Percentiles rank a stretch among this genome's conserved stretches.
These are phyloP conservation scores for Helicorthomorpha holstii DNA, from an alignment of 1,140 invertebrate genomes.

Conservation along the genomic window DNA sequence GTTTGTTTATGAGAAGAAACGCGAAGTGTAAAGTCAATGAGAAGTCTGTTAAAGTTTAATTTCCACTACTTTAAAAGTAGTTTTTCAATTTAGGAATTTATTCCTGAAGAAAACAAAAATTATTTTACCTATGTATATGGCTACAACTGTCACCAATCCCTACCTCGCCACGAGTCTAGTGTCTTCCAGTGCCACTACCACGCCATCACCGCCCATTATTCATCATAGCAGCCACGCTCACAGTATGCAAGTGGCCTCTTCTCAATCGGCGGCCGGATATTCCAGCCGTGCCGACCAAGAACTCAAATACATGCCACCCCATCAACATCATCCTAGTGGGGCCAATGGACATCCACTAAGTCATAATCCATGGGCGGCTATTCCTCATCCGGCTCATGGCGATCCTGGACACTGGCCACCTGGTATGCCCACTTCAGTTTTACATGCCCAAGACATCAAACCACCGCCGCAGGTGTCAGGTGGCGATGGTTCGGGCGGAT, in stretches of 20 bases:
- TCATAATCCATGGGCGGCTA: slow-evolving; percentile 63
- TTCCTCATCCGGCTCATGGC: slow-evolving; percentile 36
- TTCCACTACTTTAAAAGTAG: too few species aligned
- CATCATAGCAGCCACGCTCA: not conserved
- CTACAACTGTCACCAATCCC: slow-evolving; percentile 15
- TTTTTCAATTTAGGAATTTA: too few species aligned
- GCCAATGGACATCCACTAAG: slow-evolving; percentile 47
- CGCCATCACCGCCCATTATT: too few species aligned
- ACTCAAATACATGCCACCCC: slow-evolving; percentile 82
- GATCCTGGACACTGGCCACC: slow-evolving; percentile 59
- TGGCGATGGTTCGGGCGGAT: slow-evolving; percentile 16
- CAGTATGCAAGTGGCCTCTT: slow-evolving; percentile 18
- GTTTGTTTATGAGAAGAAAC: too few species aligned
- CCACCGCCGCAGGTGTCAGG: slow-evolving; percentile 42
- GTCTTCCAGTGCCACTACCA: slow-evolving; percentile 9
- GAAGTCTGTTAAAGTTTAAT: too few species aligned
- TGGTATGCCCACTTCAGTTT: slow-evolving; percentile 24
- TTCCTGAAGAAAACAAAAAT: too few species aligned
- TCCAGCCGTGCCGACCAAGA: slow-evolving; percentile 49
- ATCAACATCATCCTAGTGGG: slow-evolving; percentile 52
- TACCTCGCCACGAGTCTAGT: slow-evolving; percentile 13
- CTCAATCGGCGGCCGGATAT: slow-evolving; percentile 39
- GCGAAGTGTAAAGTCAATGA: too few species aligned
- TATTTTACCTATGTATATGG: slow-evolving; percentile 10
- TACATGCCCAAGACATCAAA: slow-evolving; percentile 22